Conservation (phyloP, 92 coral and sea anemone species). For the Porites rus region DNA sequence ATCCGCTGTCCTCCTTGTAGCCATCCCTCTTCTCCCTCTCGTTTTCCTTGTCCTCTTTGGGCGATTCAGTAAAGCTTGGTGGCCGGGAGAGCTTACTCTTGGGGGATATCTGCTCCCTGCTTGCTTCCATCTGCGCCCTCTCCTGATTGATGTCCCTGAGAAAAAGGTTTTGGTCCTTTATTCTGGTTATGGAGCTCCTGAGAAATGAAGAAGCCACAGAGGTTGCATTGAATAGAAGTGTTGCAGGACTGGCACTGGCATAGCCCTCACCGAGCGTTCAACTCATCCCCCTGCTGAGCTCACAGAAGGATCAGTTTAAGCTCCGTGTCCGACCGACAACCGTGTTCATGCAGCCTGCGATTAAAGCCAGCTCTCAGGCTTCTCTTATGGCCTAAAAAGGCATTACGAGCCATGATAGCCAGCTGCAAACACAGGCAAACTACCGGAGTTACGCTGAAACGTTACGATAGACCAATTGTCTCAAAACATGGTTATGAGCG, state of each 20-base stretch:
- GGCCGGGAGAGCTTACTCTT: conserved; percentile 60
- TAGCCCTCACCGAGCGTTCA: conserved; percentile 18
- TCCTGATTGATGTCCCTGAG: conserved; percentile 93
- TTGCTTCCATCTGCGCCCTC: conserved; percentile 77
- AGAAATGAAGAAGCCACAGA: conserved; percentile 55
- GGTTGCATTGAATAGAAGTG: conserved; percentile 35
- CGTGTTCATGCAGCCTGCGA: background rate
- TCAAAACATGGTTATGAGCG: background rate
- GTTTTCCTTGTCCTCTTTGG: conserved; percentile 86
- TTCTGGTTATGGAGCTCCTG: conserved; percentile 98
- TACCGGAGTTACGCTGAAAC: background rate
- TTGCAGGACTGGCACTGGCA: conserved; percentile 59
- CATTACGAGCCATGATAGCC: too few species aligned
- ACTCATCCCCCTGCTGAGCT: conserved; percentile 2
- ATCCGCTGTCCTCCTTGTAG: conserved; percentile 80
- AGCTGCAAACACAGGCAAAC: too few species aligned
- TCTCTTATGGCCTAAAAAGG: too few species aligned
- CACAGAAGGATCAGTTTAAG: conserved; percentile 6
- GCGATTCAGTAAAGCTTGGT: conserved; percentile 80
- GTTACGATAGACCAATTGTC: background rate
- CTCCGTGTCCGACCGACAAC: conserved; percentile 9
- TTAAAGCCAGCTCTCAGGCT: too few species aligned
- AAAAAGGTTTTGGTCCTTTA: conserved; percentile 93
- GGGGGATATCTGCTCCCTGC: conserved; percentile 71
- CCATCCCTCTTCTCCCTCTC: conserved; percentile 80